Base-by-base conservation (phyloP, 2,113 vertebrate species). In the Propithecus coquereli region DNA sequence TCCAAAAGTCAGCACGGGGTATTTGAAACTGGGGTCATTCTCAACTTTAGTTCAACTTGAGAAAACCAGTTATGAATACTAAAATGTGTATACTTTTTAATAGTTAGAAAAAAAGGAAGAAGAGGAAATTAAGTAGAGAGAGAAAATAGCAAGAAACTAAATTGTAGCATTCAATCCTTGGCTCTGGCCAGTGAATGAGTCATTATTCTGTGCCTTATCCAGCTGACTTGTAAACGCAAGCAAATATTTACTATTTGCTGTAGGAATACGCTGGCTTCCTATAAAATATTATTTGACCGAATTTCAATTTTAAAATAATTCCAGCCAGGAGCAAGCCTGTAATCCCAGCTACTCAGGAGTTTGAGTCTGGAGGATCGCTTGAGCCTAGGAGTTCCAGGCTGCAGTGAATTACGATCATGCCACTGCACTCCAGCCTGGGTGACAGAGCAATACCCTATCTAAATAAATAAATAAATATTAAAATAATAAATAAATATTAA, bases 141-240 rank as follows among this genome's bases (percentile, higher is more conserved):
- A 32, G 63, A 88, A 86, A 90, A 43, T 34, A 91, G 63, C 66
- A 79, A 96, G 86, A 85, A 95, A 74, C 11, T 4, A 91, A 83
- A 94, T 23, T 65, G 8, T 40, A 80, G 32, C 34, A 70, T 81
- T 95, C 79, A 22, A 0, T 52, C 77, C 68, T 87, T 87, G 54
- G 45, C 77, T 87, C 40, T 86, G 34, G 77, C 34, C 37, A 40
- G 14, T 79, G 37, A 94, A 73, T 61, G 70, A 96, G 30, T 91
- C 91, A 73, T 90, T 59, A 61, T 63, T 68, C 52, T 84, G 1
- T 81, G n/a, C 37, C n/a, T 87, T 59, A 10, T 74, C 52, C 45
- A 68, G n/a, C 25, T 83, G 17, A 83, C 73, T 76, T 87, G 22
- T 52, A 82, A 94, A 95, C 70, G 37, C n/a, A 88, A 83, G 81